Conservation (phyloP, 2,113 vertebrate genomes). For the Anoura caudifer region DNA sequence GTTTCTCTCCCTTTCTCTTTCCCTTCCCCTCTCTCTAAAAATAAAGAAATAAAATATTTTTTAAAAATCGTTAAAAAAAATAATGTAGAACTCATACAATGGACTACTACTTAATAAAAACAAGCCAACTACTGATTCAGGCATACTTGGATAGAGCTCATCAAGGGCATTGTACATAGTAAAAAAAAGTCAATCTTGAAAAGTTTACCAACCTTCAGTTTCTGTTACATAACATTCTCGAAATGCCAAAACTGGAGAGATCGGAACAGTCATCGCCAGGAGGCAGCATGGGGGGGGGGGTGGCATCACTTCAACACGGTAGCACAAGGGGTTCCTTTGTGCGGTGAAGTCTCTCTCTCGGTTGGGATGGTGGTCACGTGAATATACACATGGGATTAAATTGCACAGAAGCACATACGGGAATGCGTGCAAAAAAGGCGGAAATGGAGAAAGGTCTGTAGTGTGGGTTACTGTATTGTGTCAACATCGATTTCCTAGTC, state of each 20-base stretch:
- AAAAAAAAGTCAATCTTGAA: background rate
- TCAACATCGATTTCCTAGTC: background rate
- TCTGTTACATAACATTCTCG: background rate
- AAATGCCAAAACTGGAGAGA: background rate
- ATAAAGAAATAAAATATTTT: too few relatives aligned
- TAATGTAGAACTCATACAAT: background rate
- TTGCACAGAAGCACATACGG: background rate
- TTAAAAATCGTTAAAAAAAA: too few relatives aligned
- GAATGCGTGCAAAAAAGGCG: background rate
- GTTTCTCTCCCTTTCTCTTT: too few relatives aligned
- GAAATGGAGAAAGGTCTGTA: background rate
- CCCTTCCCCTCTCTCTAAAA: too few relatives aligned
- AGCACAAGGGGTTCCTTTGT: background rate
- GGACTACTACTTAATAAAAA: background rate
- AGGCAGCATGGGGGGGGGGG: background rate
- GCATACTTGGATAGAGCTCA: background rate
- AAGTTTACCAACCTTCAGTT: background rate
- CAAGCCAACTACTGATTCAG: background rate
- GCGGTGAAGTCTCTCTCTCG: background rate
- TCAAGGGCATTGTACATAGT: background rate
- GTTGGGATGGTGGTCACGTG: background rate
- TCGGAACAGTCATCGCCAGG: background rate
- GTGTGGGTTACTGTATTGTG: too few relatives aligned
- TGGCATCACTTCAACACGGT: too few relatives aligned
- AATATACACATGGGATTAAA: background rate